Evolutionary conservation across 2,888 invertebrate genomes (phyloP), one percentile per base, ranked within the genome.

Genomic region (Cantharis flavilabris): DNA sequence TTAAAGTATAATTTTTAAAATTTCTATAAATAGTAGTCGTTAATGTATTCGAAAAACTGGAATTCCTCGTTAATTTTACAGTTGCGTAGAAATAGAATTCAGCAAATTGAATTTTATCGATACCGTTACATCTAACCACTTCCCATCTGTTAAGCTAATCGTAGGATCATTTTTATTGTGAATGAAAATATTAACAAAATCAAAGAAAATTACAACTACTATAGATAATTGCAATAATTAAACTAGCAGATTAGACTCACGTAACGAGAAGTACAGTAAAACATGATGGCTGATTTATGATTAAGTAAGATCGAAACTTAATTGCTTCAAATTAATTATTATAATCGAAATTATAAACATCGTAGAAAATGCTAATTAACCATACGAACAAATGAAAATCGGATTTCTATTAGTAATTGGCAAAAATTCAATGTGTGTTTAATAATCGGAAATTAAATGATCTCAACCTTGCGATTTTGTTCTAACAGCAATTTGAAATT

Each of bases 1-100:
- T n/a, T 2, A 49, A 49, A 7, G 2, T 2, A 9, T 5, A 49
- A 7, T n/a, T 49, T 49, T 13, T n/a, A n/a, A 49, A n/a, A n/a
- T 49, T 49, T 49, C 49, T 49, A 49, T 49, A n/a, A 49, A 49
- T 49, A 49, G 49, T n/a, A 49, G 9, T 49, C 7, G 49, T n/a
- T 49, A 49, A 49, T 49, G 7, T 49, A 49, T 4, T 49, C 49
- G 9, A 67, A 67, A 67, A 67, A 23, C 20, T 67, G 20, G 20
- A 67, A 67, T 67, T 67, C 65, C 26, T 23, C 26, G 65, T 67
- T 67, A 67, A 67, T 67, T 49, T 67, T 67, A 67, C 65, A 67
- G 65, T 67, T 67, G 65, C 23, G 65, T 67, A 13, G 26, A 26
- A 23, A 67, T 23, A 67, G 65, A 67, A 67, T 67, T 67, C 18